Conservation (phyloP, 2,888 invertebrate species). For the Agriotes lineatus region DNA sequence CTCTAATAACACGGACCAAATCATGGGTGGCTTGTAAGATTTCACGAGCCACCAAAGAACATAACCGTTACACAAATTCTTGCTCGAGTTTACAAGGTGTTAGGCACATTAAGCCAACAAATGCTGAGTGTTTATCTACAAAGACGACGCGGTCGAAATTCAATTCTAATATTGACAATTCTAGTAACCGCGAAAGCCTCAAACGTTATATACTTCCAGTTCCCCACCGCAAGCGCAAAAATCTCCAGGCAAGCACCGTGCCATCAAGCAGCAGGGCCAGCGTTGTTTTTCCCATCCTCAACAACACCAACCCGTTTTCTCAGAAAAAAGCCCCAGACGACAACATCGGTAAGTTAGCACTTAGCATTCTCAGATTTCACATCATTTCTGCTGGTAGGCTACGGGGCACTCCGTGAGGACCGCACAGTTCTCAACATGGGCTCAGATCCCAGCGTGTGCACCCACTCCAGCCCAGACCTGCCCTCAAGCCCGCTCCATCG, state of each 20-base stretch:
- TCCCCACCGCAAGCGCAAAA: slow-evolving; percentile 65
- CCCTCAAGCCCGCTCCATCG: slow-evolving; percentile 63
- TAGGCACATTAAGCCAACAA: no score
- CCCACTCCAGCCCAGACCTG: slow-evolving; percentile 64
- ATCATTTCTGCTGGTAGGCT: slow-evolving; percentile 73
- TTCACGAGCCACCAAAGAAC: no score
- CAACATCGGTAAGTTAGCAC: slow-evolving; percentile 22
- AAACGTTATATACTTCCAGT: slow-evolving; percentile 55
- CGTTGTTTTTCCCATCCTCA: slow-evolving; percentile 72
- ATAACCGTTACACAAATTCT: no score
- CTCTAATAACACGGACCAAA: no score
- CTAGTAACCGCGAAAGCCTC: no score
- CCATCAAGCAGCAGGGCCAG: slow-evolving; percentile 82
- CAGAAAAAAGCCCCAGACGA: slow-evolving; percentile 70
- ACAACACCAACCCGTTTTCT: slow-evolving; percentile 70
- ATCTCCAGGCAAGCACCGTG: slow-evolving; percentile 66
- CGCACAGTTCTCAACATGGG: slow-evolving; percentile 70
- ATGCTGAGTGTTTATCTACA: no score
- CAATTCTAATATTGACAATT: no score
- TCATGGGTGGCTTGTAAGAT: no score
- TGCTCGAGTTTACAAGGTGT: no score
- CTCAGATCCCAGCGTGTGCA: slow-evolving; percentile 74
- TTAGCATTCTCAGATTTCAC: not conserved
- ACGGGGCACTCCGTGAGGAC: slow-evolving; percentile 81
- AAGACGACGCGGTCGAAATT: no score